Base-by-base conservation (phyloP, 2,113 vertebrate species). In the Motacilla tschutschensis region DNA sequence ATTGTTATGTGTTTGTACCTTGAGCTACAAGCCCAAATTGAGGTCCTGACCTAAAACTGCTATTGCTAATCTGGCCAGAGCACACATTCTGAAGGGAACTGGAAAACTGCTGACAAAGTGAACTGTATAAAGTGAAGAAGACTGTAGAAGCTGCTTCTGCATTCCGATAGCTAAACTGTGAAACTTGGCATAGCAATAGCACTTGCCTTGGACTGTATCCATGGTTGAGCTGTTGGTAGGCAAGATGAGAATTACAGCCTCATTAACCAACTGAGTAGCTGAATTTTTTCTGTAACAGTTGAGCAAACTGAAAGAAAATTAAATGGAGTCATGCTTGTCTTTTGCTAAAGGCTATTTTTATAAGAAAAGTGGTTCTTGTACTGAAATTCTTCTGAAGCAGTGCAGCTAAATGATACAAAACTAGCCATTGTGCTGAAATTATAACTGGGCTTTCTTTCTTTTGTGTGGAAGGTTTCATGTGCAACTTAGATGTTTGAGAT, bases 231-330 rank as follows among this genome's bases (percentile, higher is more conserved):
- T 86, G 54, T 84, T 91, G 43, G 78, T 92, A 89, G 83, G 78
- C 83, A 92, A 70, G 75, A 86, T 83, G 88, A 83, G 80, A 83
- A 76, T 93, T 92, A 71, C 43, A 81, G 78, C 40, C 71, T 93
- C 70, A 70, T 93, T 92, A 91, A 88, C 48, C n/a, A 79, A 41
- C 54, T 48, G 43, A 91, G 83, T 75, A 72, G 63, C 59, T 89
- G 70, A 53, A 1, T 12, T 76, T 91, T 85, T 86, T 54, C 71
- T 73, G 2, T 81, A 66, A 65, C 36, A 72, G 70, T 82, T 88
- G 67, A 87, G 44, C 67, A 88, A 84, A 84, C 59, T 62, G 74
- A 79, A 90, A 82, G 43, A 69, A 91, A 83, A 89, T 63, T 58
- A 83, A 89, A 79, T 54, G 31, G 54, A 88, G 36, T 89, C 41